Conservation (phyloP, 2,113 vertebrate species). For the Monarcha castaneiventris region DNA sequence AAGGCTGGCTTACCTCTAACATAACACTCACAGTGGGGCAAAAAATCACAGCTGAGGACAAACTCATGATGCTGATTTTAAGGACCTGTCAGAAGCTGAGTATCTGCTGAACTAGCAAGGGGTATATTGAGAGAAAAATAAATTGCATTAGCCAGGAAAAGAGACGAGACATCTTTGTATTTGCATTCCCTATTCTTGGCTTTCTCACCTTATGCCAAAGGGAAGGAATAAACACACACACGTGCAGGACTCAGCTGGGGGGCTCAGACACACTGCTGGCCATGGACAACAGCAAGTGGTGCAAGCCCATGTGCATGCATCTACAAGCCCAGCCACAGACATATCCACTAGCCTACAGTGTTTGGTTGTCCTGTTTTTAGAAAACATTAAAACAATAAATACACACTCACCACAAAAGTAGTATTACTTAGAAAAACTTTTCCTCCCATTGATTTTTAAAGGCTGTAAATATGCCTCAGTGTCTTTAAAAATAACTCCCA, state of each 20-base stretch:
- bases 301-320: neutral
- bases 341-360: neutral
- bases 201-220: neutral
- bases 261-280: neutral
- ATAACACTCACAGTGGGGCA: neutral
- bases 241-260: neutral
- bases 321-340: neutral
- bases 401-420: neutral
- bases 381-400: neutral
- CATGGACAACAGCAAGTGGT: neutral
- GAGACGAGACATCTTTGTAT: neutral
- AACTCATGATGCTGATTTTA: neutral
- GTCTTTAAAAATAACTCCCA: neutral
- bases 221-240: neutral
- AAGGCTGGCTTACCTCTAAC: neutral
- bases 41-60: neutral
- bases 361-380: neutral
- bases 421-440: neutral
- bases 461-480: neutral
- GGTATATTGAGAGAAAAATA: neutral
- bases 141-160: neutral
- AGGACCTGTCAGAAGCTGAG: neutral
- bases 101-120: neutral
- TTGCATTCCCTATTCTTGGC: neutral
- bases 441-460: neutral